Base-by-base conservation (phyloP, 2,113 vertebrate genomes). In the Psophia crepitans region DNA sequence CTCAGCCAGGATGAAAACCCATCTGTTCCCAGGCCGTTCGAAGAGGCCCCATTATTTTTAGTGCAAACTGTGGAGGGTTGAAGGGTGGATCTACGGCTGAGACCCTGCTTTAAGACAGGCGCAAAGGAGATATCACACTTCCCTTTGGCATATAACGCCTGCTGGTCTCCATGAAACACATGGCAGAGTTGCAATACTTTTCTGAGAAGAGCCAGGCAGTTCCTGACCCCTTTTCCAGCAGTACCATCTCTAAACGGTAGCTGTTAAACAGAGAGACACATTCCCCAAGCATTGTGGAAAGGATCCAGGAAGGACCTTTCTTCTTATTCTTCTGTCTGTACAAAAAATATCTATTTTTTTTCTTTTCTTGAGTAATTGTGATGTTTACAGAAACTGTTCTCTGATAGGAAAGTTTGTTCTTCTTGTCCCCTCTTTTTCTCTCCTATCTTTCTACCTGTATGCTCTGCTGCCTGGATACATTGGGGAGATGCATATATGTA, bases 1-100 rank as follows among this genome's bases (percentile, higher is more conserved):
- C 18, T 58, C 74, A 93, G 28, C 20, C 41, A 64, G 92, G 48
- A 61, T 73, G 69, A 82, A 95, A 89, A 33, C 11, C n/a, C 77
- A 28, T 79, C 48, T 57, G 46, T 43, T 95, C 20, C 43, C 68
- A 64, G 83, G 79, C 33, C 21, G 2, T 77, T 78, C 3, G 2
- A 28, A 74, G 44, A 63, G 35, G 9, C 1, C 10, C 11, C 4
- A 0, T 77, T 56, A 71, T 51, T 92, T 90, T 71, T 12, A 71
- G 82, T 60, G 90, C n/a, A 53, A 0, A 37, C 30, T 32, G 24
- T 37, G n/a, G 39, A 92, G 35, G 17, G 15, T 28, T 71, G 57
- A 60, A 76, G 17, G 27, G 18, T 53, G 44, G 51, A 73, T 79
- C 37, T 76, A 41, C 37, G 35, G 30, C 54, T 79, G 63, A 65